Evolutionary conservation across 2,113 vertebrate genomes (phyloP).

Genomic region (Thermophis baileyi): DNA sequence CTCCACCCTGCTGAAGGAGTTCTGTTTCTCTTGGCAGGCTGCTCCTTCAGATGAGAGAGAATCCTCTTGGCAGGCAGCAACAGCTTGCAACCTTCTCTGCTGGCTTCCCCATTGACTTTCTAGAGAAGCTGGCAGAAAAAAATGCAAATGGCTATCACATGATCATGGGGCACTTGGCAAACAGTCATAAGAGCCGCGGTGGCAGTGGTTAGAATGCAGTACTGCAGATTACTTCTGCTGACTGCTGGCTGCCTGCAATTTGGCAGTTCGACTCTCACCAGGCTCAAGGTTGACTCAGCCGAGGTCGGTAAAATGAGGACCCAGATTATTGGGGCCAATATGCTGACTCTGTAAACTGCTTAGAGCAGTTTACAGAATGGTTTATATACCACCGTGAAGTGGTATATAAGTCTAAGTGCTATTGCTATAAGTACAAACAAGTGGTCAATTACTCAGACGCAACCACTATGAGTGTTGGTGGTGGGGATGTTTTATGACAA

Average conservation of each 20-base stretch:
- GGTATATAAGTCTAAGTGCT: too few relatives aligned
- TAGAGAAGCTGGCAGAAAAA: background rate
- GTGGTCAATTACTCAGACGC: background rate
- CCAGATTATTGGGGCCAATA: too few relatives aligned
- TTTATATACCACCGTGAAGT: too few relatives aligned
- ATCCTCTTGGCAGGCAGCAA: background rate
- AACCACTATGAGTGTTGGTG: background rate
- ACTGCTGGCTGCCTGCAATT: too few relatives aligned
- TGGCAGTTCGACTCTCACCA: too few relatives aligned
- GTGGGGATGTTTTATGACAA: background rate
- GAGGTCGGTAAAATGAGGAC: too few relatives aligned
- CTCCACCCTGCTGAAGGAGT: background rate
- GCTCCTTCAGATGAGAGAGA: background rate
- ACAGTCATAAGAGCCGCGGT: background rate
- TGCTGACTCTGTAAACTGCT: too few relatives aligned
- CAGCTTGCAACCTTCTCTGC: background rate
- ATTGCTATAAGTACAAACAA: background rate
- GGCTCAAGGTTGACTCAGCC: too few relatives aligned
- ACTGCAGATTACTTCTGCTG: too few relatives aligned
- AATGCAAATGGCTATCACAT: background rate
- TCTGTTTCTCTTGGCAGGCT: background rate
- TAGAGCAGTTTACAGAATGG: too few relatives aligned
- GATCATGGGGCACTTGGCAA: background rate
- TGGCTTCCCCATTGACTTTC: background rate
- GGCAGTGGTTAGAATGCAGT: too few relatives aligned